Conservation (phyloP, 2,888 invertebrate species). For the Siphonodentalium dalli region DNA sequence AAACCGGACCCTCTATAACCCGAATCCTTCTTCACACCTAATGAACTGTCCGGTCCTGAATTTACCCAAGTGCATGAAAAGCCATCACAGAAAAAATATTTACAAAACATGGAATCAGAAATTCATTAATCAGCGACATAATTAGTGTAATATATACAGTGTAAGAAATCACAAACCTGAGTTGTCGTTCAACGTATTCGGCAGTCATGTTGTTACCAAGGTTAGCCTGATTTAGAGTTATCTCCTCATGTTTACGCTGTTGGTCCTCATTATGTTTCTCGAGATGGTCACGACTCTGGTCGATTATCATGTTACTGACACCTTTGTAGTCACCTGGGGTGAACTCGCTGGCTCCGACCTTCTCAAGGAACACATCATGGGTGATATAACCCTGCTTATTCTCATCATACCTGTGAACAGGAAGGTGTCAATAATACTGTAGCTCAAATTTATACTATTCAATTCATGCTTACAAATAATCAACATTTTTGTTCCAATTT, state of each 20-base stretch:
- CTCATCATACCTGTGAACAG: constrained; percentile 49
- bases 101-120: too few species aligned
- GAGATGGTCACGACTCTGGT: constrained; percentile 44
- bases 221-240: constrained; percentile 55
- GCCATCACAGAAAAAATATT: too few species aligned
- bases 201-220: constrained; percentile 45
- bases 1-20: too few species aligned
- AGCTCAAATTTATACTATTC: neutral
- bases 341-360: constrained; percentile 52
- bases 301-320: constrained; percentile 49
- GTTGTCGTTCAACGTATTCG: constrained; percentile 46
- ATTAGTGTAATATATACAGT: too few species aligned
- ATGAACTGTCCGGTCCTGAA: too few species aligned
- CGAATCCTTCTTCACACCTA: too few species aligned
- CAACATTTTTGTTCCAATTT: neutral
- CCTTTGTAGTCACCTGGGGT: constrained; percentile 56
- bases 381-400: constrained; percentile 48
- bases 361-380: constrained; percentile 53
- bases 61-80: too few species aligned
- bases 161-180: constrained; percentile 44
- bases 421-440: too few species aligned
- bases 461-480: neutral
- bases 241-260: constrained; percentile 51
- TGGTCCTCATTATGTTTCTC: constrained; percentile 50
- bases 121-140: too few species aligned